A percentile compares a stretch with the other conserved stretches of the same genome.
phyloP scores from a whole-genome alignment of 53 echinoderm and acorn worm species.

The Arbacia lixula region DNA sequence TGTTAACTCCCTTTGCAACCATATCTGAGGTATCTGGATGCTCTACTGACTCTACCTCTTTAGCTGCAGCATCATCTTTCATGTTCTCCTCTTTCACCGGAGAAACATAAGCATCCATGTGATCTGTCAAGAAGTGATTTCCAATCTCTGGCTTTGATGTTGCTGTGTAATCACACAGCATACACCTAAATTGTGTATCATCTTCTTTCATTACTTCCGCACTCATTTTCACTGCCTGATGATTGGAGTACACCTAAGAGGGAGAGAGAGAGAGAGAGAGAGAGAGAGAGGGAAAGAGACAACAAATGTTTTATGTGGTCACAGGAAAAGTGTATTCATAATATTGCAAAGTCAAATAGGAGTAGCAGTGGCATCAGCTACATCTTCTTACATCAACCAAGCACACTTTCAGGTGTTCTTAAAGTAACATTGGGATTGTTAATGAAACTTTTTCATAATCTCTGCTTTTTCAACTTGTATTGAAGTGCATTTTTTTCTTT shows the following conservation, averaged over 20 bases:
- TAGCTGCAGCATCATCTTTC: not conserved
- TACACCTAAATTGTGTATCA: conserved; percentile 79
- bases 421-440: too few relatives aligned
- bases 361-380: too few relatives aligned
- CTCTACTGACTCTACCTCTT: not conserved
- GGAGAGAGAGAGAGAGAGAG: not conserved
- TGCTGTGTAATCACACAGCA: conserved; percentile 76
- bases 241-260: not conserved
- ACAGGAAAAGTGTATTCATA: too few relatives aligned
- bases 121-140: conserved; percentile 82
- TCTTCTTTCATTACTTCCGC: not conserved
- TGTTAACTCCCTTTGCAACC: not conserved
- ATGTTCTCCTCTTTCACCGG: conserved; percentile 31
- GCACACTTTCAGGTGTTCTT: too few relatives aligned
- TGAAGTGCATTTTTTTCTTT: too few relatives aligned
- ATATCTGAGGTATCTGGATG: not conserved
- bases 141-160: conserved; percentile 79
- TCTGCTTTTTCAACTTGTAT: too few relatives aligned
- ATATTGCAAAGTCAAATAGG: too few relatives aligned
- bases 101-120: conserved; percentile 73
- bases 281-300: too few relatives aligned
- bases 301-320: too few relatives aligned
- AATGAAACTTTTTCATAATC: too few relatives aligned
- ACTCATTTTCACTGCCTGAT: conserved; percentile 2
- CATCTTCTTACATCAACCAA: too few relatives aligned